These are phyloP conservation scores for Telenomus remus DNA, from an alignment of 1,140 invertebrate genomes.

Conservation along the genomic window DNA sequence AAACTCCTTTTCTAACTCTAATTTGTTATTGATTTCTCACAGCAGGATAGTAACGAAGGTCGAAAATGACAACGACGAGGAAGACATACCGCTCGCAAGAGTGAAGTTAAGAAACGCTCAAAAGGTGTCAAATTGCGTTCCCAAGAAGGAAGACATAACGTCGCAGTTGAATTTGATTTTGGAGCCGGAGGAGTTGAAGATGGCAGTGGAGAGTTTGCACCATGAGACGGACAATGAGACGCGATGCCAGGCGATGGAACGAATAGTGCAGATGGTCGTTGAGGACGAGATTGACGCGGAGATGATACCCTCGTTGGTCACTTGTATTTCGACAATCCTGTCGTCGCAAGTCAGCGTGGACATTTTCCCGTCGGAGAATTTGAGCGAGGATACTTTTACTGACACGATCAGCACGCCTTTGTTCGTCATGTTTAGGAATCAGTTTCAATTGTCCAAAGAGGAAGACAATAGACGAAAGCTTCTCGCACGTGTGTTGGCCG, in stretches of 20 bases:
- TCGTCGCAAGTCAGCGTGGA: slow-evolving; percentile 73
- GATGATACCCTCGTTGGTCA: slow-evolving; percentile 76
- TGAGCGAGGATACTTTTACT: slow-evolving; percentile 78
- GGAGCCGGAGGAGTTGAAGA: slow-evolving; percentile 80
- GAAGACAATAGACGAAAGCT: slow-evolving; percentile 87
- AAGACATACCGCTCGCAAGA: slow-evolving; percentile 87
- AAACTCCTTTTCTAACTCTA: too few species aligned
- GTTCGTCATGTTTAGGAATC: slow-evolving; percentile 87
- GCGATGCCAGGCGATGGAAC: slow-evolving; percentile 82
- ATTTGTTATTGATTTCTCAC: neutral
- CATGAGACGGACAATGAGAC: slow-evolving; percentile 81
- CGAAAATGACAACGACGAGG: slow-evolving; percentile 90
- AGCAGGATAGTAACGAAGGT: slow-evolving; percentile 67
- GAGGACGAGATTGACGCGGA: slow-evolving; percentile 81
- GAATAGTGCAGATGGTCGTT: slow-evolving; percentile 81
- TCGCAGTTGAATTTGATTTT: slow-evolving; percentile 72
- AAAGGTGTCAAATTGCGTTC: slow-evolving; percentile 65
- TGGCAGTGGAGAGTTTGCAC: slow-evolving; percentile 80
- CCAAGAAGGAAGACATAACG: slow-evolving; percentile 75
- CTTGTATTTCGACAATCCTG: slow-evolving; percentile 76
- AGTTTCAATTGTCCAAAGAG: slow-evolving; percentile 82
- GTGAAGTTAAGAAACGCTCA: slow-evolving; percentile 76
- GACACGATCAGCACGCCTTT: slow-evolving; percentile 88
- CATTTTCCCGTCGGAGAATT: slow-evolving; percentile 73
- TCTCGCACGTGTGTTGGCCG: slow-evolving; percentile 83